Conservation (phyloP, 2,888 invertebrate genomes). For the Dasypogon diadema region DNA sequence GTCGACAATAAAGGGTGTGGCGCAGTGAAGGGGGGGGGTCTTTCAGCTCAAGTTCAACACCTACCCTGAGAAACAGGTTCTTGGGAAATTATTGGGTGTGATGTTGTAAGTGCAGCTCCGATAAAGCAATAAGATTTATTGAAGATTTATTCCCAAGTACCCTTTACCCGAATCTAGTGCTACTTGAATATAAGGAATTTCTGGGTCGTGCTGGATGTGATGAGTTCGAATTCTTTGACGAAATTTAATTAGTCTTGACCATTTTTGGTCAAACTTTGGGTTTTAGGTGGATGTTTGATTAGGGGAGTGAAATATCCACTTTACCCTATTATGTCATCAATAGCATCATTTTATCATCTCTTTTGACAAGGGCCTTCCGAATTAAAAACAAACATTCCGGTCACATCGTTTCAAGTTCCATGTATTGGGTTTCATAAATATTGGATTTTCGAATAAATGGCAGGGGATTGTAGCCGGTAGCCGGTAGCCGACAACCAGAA, state of each 20-base stretch:
- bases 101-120: not conserved
- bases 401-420: not conserved
- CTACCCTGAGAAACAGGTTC: not conserved
- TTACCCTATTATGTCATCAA: conserved; percentile 19
- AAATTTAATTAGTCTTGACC: too few species aligned
- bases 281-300: too few species aligned
- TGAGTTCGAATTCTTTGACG: too few species aligned
- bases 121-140: not conserved
- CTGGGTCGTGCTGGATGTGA: not conserved
- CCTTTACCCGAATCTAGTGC: too few species aligned
- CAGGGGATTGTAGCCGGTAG: not conserved
- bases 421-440: conserved; percentile 11
- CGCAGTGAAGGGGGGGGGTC: not conserved
- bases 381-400: conserved; percentile 35
- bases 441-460: conserved; percentile 20
- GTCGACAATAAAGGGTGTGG: not conserved
- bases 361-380: not conserved
- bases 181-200: not conserved
- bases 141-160: not conserved
- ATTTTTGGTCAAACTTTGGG: too few species aligned
- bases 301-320: too few species aligned
- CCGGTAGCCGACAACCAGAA: not conserved
- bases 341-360: not conserved
- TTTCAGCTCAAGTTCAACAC: not conserved
- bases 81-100: not conserved